Base-by-base conservation (phyloP, 2,888 invertebrate genomes). In the Drosophila testacea region DNA sequence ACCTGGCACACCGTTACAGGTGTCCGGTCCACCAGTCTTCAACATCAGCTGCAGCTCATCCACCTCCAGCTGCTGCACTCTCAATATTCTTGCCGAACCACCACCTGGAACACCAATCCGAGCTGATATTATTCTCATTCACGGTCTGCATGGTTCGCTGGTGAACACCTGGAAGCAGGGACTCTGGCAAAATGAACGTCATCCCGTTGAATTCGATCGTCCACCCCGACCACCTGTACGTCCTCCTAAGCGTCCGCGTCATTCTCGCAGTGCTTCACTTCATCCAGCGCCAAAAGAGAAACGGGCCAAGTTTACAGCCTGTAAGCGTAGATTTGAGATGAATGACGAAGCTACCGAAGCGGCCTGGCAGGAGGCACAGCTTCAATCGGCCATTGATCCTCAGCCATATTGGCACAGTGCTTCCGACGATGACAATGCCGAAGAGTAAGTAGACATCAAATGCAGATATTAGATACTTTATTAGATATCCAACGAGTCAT, bases 101-200 rank as follows among this genome's bases (percentile, higher is more conserved):
- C 89, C 92, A 7, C 75, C 89, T 5, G 92, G 91, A 27, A 79
- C 76, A 6, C 90, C 91, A 2, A 92, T 93, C 46, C 90, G 91
- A 4, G 94, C 94, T 2, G 97, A 98, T 89, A 94, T 97, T 27
- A 94, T 98, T 22, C 96, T 98, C 87, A 95, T 97, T 0, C 97
- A 98, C 88, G 97, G 92, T 0, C 79, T 92, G 22, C 92, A 92
- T 59, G 95, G 96, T 0, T 97, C 97, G 0, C 93, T 96, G 34
- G 94, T 95, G 22, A 96, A 96, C 85, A 97, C 97, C 0, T 97
- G 97, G 97, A 94, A 96, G 48, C 97, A 97, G 90, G 96, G 96
- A 0, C 93, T 94, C 32, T 96, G 96, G 96, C 93, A 90, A 47
- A 92, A 91, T 22, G 91, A 92, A 38, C 90, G 92, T 6, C 87